A percentile compares a stretch with the other conserved stretches of the same genome.
Evolutionary conservation across 2,888 invertebrate genomes (phyloP).

Genomic region (Beris chalybata): DNA sequence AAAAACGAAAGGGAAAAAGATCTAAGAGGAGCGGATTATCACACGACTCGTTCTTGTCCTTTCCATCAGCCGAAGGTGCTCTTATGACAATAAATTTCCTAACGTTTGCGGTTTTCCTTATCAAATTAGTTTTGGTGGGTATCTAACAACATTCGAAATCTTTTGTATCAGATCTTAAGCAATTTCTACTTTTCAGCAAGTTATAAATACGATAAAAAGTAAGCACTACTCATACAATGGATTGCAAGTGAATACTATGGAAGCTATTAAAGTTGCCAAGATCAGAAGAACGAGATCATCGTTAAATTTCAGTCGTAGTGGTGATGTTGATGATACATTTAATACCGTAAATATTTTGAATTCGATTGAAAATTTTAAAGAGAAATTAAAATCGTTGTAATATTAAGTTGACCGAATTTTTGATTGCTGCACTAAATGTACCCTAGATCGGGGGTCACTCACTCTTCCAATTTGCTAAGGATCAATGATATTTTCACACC

Average conservation of each 20-base stretch:
- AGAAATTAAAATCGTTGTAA: conserved; percentile 2
- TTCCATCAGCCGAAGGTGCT: conserved; percentile 79
- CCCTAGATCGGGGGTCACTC: too few relatives aligned
- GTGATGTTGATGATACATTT: background rate
- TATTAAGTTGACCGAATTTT: too few relatives aligned
- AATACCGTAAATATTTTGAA: conserved; percentile 28
- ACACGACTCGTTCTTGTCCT: conserved; percentile 66
- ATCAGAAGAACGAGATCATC: conserved; percentile 38
- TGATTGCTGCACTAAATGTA: too few relatives aligned
- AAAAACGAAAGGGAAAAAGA: conserved; percentile 42
- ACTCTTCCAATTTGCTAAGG: too few relatives aligned
- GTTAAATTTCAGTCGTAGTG: background rate
- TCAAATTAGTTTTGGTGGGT: conserved; percentile 77
- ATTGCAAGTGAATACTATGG: conserved; percentile 45
- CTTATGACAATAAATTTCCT: conserved; percentile 82
- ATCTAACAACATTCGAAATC: background rate
- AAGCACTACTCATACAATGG: conserved; percentile 56
- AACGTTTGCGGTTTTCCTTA: conserved; percentile 81
- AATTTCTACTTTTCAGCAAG: conserved; percentile 61
- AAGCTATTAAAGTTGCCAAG: conserved; percentile 45
- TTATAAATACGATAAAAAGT: conserved; percentile 67
- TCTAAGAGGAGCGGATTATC: conserved; percentile 43
- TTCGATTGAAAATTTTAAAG: conserved; percentile 26
- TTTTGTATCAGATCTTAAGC: background rate
- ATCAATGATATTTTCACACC: too few relatives aligned